phyloP scores from a whole-genome alignment of 1,140 invertebrate species.

The Leptinotarsa texana region DNA sequence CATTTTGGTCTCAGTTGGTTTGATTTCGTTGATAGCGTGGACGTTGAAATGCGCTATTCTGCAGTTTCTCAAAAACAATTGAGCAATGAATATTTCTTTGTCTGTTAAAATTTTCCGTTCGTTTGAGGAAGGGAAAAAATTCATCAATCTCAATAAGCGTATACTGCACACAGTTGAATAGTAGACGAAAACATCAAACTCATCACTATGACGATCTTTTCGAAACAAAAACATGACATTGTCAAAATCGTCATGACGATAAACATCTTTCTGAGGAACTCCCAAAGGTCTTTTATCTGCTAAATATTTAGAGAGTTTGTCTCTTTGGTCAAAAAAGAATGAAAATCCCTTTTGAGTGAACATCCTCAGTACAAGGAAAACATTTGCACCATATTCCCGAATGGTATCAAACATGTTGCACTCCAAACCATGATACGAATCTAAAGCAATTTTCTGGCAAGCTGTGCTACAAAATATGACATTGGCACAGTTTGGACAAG shows the following conservation, averaged over 20 bases:
- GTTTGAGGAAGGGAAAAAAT: background rate
- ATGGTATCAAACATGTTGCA: background rate
- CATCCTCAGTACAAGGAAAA: background rate
- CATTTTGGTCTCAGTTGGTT: background rate
- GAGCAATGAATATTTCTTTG: background rate
- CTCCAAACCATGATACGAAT: background rate
- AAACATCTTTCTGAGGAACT: background rate
- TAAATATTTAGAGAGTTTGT: background rate
- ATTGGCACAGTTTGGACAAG: background rate
- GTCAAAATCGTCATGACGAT: background rate
- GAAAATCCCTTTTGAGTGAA: background rate
- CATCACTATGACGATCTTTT: background rate
- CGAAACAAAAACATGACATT: background rate
- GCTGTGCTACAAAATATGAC: background rate
- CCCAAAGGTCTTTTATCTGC: background rate
- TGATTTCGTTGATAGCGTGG: background rate
- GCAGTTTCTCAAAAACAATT: background rate
- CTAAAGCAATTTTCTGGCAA: background rate
- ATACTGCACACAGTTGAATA: background rate
- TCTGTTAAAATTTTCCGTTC: background rate
- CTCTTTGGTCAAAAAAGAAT: background rate
- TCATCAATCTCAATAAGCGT: background rate
- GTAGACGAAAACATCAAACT: background rate
- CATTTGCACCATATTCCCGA: background rate
- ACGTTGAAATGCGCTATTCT: background rate